Evolutionary conservation across 2,888 invertebrate genomes (phyloP), one percentile per base, ranked within the genome.

Genomic region (Plebejus melissa): DNA sequence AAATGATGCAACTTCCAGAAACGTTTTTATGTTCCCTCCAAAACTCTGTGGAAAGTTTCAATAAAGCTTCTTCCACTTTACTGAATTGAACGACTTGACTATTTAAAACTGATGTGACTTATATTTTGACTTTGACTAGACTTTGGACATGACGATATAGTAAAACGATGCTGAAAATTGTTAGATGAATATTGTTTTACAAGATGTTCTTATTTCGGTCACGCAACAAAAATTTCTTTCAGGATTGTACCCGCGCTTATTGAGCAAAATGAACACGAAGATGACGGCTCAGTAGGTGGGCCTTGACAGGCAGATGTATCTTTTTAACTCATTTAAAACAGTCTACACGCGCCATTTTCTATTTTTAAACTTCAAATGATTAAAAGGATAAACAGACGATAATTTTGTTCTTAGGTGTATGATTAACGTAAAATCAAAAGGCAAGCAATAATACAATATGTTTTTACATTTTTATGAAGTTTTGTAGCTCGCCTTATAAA

Each of bases 271-370:
- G 90, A 90, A 92, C 91, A 65, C 32, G 6, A 65, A 36, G 89
- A 86, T 84, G 80, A 83, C 87, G 88, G 88, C 90, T 86, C 84
- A 82, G 85, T 89, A 88, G 91, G 90, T 90, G 90, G 91, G 88
- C 90, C 85, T 83, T 90, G 91, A 91, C 87, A 87, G 90, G 90
- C 90, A 89, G 90, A 88, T 88, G 89, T 83, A 88, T 85, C 83
- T 84, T 87, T 90, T 85, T 82, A 83, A 85, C 83, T 81, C 82
- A 81, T 83, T n/a, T n/a, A n/a, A 82, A 80, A 82, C 82, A 80
- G 77, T 78, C 80, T 80, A 81, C 82, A 79, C 80, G 82, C 82
- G 80, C 81, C 84, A 84, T 90, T 90, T 90, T 80, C 88, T 88
- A 87, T 87, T 88, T 87, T 86, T 80, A 79, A 76, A 77, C 74